A percentile compares a stretch with the other conserved stretches of the same genome.
Conservation (phyloP, 2,797 vertebrate species). For the Onychomys leucogaster region DNA sequence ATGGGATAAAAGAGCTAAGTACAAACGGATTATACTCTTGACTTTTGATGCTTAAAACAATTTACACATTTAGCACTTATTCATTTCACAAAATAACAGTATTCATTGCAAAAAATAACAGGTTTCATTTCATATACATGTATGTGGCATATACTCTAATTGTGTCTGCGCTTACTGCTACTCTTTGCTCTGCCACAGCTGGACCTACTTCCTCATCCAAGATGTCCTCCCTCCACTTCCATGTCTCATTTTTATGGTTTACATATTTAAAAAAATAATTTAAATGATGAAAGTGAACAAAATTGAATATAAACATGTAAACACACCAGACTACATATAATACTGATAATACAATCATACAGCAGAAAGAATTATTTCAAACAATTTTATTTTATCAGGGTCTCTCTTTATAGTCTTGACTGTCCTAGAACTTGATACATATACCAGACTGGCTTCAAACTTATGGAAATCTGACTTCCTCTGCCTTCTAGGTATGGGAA, state of each 20-base stretch:
- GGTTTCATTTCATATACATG: too few relatives aligned
- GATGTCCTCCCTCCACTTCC: not conserved
- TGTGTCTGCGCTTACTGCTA: not conserved
- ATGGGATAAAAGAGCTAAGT: not conserved
- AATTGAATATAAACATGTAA: not conserved
- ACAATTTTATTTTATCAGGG: not conserved
- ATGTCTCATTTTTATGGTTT: not conserved
- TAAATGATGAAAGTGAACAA: not conserved
- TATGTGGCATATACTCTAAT: not conserved
- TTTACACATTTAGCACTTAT: not conserved
- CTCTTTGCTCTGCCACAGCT: not conserved
- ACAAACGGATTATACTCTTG: not conserved
- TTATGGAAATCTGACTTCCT: not conserved
- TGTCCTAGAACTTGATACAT: not conserved
- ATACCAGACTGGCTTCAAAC: not conserved
- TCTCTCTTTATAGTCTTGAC: not conserved
- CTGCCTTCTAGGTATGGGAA: not conserved
- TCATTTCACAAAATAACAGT: not conserved
- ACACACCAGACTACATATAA: not conserved
- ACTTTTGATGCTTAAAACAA: slow-evolving; percentile 2
- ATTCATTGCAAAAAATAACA: not conserved
- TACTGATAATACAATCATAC: not conserved
- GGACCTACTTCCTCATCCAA: not conserved
- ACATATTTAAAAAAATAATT: not conserved
- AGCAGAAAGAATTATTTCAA: not conserved